phyloP scores from a whole-genome alignment of 2,797 vertebrate genomes.

The Setipinna tenuifilis region DNA sequence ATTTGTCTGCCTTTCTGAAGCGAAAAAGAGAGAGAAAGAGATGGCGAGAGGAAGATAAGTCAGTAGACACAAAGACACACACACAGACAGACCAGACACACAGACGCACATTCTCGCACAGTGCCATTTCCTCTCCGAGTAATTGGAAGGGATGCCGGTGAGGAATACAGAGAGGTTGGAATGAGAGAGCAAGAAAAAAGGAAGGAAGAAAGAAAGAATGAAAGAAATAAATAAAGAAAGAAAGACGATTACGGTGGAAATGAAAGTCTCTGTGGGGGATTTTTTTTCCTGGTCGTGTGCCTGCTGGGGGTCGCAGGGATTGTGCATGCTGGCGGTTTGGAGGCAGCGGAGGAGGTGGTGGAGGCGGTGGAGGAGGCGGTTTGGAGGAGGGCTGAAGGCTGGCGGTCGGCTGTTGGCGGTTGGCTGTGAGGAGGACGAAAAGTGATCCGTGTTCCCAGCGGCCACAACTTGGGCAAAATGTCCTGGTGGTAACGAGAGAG shows the following conservation, averaged over 20 bases:
- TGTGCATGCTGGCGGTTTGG: neutral
- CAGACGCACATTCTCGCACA: neutral
- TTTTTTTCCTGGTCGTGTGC: neutral
- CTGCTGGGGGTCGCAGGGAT: neutral
- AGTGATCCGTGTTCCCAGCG: conserved; percentile 7
- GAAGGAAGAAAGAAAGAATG: neutral
- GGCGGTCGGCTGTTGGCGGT: neutral
- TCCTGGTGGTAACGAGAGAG: conserved; percentile 31
- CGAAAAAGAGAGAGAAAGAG: conserved; percentile 19
- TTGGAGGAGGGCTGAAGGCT: neutral
- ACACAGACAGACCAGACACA: neutral
- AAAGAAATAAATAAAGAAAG: neutral
- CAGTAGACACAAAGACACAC: conserved; percentile 31
- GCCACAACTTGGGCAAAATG: neutral
- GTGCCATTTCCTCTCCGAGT: conserved; percentile 41
- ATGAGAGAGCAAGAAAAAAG: conserved; percentile 18
- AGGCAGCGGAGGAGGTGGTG: neutral
- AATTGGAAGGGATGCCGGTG: conserved; percentile 14
- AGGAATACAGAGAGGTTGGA: conserved; percentile 6
- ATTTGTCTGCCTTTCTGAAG: conserved; percentile 61
- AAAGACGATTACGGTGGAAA: neutral
- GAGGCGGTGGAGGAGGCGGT: neutral
- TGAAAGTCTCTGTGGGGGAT: neutral
- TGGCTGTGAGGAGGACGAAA: neutral
- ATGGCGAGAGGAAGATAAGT: conserved; percentile 4